Conservation (phyloP, 2,113 vertebrate species). For the Melanerpes formicivorus region DNA sequence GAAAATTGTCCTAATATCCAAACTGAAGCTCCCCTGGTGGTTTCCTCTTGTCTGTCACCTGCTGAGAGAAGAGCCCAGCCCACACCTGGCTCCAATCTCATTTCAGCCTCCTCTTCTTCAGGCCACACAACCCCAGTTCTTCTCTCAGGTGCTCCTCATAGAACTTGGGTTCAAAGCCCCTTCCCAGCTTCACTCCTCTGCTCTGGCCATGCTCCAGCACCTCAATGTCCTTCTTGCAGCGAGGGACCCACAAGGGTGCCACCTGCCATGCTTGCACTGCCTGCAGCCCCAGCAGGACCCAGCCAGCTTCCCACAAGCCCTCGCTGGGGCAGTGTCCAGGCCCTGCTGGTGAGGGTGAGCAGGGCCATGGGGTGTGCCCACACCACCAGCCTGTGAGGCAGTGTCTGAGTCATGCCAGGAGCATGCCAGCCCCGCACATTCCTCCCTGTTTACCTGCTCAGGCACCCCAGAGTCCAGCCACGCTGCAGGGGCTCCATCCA, state of each 20-base stretch:
- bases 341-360: not conserved
- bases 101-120: too few relatives aligned
- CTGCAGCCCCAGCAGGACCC: not conserved
- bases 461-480: not conserved
- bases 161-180: too few relatives aligned
- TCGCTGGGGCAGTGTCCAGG: not conserved
- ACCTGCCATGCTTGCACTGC: not conserved
- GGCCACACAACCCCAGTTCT: too few relatives aligned
- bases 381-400: not conserved
- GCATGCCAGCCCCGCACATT: slow-evolving; percentile 20
- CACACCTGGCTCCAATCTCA: too few relatives aligned
- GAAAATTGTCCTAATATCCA: too few relatives aligned
- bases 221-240: not conserved
- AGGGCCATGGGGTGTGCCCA: not conserved
- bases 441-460: slow-evolving; percentile 17
- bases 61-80: too few relatives aligned
- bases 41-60: too few relatives aligned
- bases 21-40: too few relatives aligned
- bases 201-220: not conserved
- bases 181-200: too few relatives aligned
- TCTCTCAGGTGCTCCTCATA: too few relatives aligned
- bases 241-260: not conserved
- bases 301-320: not conserved
- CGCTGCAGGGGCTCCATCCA: not conserved
- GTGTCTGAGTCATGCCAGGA: slow-evolving; percentile 4